Evolutionary conservation across 2,797 vertebrate species (phyloP).

Genomic region (Schizothorax lantsangensis): DNA sequence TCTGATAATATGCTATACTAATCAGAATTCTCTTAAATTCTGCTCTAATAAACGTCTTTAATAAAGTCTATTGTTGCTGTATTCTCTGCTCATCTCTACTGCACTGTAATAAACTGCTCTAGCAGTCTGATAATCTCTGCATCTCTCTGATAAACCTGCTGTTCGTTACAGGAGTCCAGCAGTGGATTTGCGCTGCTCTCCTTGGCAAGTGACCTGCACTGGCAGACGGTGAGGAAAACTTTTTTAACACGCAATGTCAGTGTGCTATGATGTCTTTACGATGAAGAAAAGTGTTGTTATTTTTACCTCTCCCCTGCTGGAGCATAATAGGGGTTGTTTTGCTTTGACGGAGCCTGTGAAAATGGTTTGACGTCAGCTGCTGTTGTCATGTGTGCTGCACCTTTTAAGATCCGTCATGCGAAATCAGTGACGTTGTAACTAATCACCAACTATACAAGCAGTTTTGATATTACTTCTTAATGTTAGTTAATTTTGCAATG

Average conservation of each 20-base stretch:
- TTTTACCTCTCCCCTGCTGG: neutral
- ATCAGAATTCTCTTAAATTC: neutral
- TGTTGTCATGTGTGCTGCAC: neutral
- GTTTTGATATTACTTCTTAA: neutral
- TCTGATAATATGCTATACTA: neutral
- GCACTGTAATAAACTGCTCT: neutral
- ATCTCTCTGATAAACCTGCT: neutral
- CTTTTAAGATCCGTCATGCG: neutral
- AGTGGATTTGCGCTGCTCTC: constrained; percentile 1
- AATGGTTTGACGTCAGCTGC: constrained; percentile 13
- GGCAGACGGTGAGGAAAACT: constrained; percentile 35
- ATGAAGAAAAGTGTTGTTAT: neutral
- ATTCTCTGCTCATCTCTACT: neutral
- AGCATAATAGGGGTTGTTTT: neutral
- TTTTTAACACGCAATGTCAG: too few relatives aligned
- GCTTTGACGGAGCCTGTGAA: neutral
- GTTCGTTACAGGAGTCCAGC: constrained; percentile 9
- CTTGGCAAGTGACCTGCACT: neutral
- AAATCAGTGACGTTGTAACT: neutral
- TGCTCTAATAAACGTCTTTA: neutral
- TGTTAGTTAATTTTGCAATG: neutral
- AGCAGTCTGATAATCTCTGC: neutral
- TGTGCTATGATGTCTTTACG: neutral
- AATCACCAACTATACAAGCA: neutral
- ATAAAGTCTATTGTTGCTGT: neutral